Conservation (phyloP, 1,140 invertebrate species). For the Drosophila serrata region DNA sequence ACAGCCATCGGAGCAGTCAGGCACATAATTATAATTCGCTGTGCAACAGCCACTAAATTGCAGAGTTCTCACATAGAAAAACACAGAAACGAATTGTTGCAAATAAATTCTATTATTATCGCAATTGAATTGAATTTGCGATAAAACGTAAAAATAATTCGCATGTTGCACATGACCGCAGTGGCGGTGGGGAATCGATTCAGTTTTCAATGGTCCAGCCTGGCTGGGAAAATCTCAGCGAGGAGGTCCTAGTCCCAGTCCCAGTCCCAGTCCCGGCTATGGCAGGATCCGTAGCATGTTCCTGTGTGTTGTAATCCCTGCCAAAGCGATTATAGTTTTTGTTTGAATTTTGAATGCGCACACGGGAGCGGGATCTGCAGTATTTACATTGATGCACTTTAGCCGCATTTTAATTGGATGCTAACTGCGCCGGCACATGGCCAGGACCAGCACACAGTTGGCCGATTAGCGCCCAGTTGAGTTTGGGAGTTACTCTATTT, state of each 20-base stretch:
- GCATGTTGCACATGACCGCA: constrained; percentile 64
- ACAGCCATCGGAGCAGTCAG: constrained; percentile 15
- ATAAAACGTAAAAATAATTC: constrained; percentile 72
- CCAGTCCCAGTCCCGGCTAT: neutral
- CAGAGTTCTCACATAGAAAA: constrained; percentile 34
- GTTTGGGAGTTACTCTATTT: constrained; percentile 65
- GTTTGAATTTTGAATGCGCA: constrained; percentile 59
- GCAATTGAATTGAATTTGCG: constrained; percentile 72
- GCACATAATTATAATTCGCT: constrained; percentile 72
- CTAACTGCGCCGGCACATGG: constrained; percentile 31
- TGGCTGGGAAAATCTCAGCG: constrained; percentile 28
- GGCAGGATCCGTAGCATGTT: constrained; percentile 28
- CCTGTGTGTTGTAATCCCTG: constrained; percentile 63
- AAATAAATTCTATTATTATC: constrained; percentile 80
- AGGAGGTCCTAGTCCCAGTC: constrained; percentile 11
- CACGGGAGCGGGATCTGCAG: constrained; percentile 21
- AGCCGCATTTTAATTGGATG: constrained; percentile 70
- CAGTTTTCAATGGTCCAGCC: constrained; percentile 26
- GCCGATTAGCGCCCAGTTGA: constrained; percentile 63
- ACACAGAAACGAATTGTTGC: constrained; percentile 61
- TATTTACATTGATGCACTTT: constrained; percentile 62
- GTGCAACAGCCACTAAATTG: constrained; percentile 57
- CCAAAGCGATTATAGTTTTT: constrained; percentile 72
- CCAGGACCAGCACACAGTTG: constrained; percentile 30
- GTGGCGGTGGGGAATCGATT: constrained; percentile 15